Percentiles rank a stretch among this genome's conserved stretches.
Conservation (phyloP, 2,888 invertebrate genomes). For the Litoditis marina region DNA sequence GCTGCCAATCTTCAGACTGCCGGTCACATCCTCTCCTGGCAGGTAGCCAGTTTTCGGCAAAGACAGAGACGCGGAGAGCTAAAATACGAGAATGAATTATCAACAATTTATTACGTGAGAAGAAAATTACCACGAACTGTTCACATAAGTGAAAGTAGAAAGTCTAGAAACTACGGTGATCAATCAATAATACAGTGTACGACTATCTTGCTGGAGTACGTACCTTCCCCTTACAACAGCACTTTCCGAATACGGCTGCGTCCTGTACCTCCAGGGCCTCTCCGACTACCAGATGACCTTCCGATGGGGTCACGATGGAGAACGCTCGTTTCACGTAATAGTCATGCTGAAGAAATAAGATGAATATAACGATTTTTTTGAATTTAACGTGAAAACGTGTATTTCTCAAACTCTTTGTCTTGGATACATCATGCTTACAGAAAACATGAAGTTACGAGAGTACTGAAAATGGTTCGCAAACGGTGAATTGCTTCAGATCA, state of each 20-base stretch:
- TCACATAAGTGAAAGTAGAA: neutral
- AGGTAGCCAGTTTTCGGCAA: slow-evolving; percentile 53
- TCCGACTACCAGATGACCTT: slow-evolving; percentile 41
- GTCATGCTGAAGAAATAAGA: slow-evolving; percentile 46
- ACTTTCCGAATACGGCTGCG: slow-evolving; percentile 48
- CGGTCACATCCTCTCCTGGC: slow-evolving; percentile 54
- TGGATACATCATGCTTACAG: no score
- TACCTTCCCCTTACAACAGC: slow-evolving; percentile 55
- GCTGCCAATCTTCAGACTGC: slow-evolving; percentile 42
- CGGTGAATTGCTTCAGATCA: no score
- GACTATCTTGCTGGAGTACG: neutral
- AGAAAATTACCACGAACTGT: no score
- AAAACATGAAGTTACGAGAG: no score
- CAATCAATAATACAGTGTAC: no score
- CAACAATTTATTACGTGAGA: no score
- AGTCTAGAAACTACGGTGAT: neutral
- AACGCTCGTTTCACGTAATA: slow-evolving; percentile 56
- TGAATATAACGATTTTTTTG: no score
- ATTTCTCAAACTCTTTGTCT: no score
- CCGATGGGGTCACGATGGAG: slow-evolving; percentile 46
- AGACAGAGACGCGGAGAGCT: slow-evolving; percentile 47
- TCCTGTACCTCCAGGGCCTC: slow-evolving; percentile 45
- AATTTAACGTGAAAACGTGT: no score
- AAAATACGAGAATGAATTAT: slow-evolving; percentile 5
- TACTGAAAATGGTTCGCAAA: no score